Evolutionary conservation across 2,797 vertebrate genomes (phyloP).

Genomic region (Melanotaenia trifasciata): DNA sequence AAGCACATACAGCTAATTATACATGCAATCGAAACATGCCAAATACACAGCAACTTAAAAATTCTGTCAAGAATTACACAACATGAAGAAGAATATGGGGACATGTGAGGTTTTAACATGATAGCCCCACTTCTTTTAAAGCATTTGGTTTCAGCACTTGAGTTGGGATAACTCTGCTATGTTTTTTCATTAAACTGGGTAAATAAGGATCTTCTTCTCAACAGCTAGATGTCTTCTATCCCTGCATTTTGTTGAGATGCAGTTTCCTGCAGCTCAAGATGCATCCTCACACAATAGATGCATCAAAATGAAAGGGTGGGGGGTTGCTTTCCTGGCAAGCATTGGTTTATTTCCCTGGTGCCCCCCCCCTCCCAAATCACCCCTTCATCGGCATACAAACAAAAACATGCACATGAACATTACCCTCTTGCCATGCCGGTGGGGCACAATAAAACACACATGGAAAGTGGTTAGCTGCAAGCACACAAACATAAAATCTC

Average conservation of each 20-base stretch:
- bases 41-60: slow-evolving; percentile 25
- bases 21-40: slow-evolving; percentile 10
- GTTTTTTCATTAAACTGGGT: slow-evolving; percentile 3
- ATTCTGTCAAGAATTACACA: neutral
- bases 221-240: slow-evolving; percentile 20
- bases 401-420: slow-evolving; percentile 51
- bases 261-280: slow-evolving; percentile 60
- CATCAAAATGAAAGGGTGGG: slow-evolving; percentile 67
- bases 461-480: slow-evolving; percentile 42
- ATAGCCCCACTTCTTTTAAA: neutral
- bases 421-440: slow-evolving; percentile 45
- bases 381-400: slow-evolving; percentile 66
- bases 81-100: neutral
- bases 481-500: slow-evolving; percentile 39
- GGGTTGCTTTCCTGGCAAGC: slow-evolving; percentile 67
- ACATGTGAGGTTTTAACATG: neutral
- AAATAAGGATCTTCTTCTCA: slow-evolving; percentile 21
- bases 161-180: slow-evolving; percentile 11
- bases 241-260: slow-evolving; percentile 35
- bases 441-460: slow-evolving; percentile 67
- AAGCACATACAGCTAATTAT: slow-evolving; percentile 17
- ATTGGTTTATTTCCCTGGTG: slow-evolving; percentile 73
- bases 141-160: slow-evolving; percentile 15
- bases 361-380: slow-evolving; percentile 19
- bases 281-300: slow-evolving; percentile 69